phyloP scores from a whole-genome alignment of 2,113 vertebrate species.

The Orientallactaga bullata region DNA sequence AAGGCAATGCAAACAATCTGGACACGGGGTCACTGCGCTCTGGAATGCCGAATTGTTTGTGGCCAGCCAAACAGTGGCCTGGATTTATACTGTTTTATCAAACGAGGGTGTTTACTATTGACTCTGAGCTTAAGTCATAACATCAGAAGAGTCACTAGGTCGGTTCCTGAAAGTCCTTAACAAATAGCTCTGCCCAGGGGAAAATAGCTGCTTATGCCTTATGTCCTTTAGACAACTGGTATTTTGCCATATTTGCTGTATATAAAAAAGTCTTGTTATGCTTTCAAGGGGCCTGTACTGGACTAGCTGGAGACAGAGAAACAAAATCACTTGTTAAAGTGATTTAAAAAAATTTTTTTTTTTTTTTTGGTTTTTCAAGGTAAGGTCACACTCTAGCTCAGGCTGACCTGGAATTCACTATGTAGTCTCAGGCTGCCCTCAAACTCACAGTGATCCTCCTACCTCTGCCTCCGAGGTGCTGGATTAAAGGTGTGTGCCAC shows the following conservation, averaged over 20 bases:
- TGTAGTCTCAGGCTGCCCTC: no score
- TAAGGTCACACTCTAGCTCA: no score
- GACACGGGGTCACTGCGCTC: not conserved
- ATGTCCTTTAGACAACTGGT: constrained; percentile 8
- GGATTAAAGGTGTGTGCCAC: no score
- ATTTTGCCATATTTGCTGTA: not conserved
- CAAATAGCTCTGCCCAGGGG: not conserved
- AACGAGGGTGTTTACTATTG: constrained; percentile 67
- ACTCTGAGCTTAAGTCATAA: constrained; percentile 40
- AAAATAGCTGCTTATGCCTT: not conserved
- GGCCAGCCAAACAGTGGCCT: constrained; percentile 22
- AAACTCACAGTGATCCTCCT: no score
- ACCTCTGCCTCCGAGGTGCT: no score
- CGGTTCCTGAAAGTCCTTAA: not conserved
- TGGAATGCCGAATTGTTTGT: constrained; percentile 74
- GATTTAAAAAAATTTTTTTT: not conserved
- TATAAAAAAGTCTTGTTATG: not conserved
- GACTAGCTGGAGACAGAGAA: not conserved
- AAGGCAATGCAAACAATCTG: constrained; percentile 63
- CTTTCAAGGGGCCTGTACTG: not conserved
- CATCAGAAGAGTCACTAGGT: constrained; percentile 44
- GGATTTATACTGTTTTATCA: constrained; percentile 66
- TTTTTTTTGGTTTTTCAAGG: no score
- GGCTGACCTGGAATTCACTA: no score
- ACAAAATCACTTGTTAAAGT: not conserved